Evolutionary conservation across 2,113 vertebrate species (phyloP).

Genomic region (Indicator maculatus): DNA sequence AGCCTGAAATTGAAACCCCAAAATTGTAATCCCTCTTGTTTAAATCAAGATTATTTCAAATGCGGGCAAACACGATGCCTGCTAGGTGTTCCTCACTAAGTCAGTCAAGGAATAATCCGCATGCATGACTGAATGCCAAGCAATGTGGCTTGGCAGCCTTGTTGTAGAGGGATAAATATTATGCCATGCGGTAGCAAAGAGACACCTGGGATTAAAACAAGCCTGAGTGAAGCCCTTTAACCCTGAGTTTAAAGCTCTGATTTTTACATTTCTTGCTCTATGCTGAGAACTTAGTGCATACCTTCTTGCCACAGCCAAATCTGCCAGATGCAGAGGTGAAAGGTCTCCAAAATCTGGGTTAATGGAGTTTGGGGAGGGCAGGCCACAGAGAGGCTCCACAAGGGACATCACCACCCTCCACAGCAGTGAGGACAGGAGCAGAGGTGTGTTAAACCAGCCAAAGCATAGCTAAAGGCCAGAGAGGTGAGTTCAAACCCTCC

Average conservation of each 20-base stretch:
- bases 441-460: background rate
- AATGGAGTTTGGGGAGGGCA: background rate
- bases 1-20: background rate
- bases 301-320: background rate
- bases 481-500: background rate
- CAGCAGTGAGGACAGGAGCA: background rate
- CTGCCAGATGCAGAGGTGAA: fast-evolving
- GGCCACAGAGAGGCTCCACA: background rate
- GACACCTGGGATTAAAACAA: background rate
- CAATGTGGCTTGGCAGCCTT: slow-evolving; percentile 12
- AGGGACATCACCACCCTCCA: fast-evolving
- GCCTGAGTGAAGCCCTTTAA: background rate
- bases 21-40: background rate
- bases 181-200: background rate
- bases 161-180: background rate
- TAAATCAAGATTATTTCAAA: slow-evolving; percentile 20
- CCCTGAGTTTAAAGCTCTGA: background rate
- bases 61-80: slow-evolving; percentile 1
- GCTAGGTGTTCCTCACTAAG: slow-evolving; percentile 17
- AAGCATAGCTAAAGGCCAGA: background rate
- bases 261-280: background rate
- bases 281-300: background rate
- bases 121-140: background rate
- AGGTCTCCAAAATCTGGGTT: background rate
- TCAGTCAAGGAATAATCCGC: background rate